Conservation (phyloP, 2,797 vertebrate genomes). For the Melanotaenia pygmaea region DNA sequence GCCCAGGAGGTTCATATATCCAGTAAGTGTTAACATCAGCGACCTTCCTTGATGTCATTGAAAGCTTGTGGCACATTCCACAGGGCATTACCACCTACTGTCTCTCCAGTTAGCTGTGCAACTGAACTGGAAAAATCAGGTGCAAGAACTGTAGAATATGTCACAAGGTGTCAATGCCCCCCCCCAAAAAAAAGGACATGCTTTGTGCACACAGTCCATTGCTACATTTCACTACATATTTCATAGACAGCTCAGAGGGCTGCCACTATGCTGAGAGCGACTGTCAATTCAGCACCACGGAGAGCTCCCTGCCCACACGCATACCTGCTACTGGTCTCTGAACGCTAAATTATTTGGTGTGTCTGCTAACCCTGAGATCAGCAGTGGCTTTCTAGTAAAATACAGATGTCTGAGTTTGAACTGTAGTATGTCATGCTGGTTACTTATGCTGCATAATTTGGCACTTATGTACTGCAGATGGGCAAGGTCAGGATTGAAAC, state of each 20-base stretch:
- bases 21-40: not conserved
- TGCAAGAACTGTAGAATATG: conserved; percentile 47
- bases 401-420: conserved; percentile 23
- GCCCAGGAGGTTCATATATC: too few species aligned
- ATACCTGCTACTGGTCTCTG: not conserved
- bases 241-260: conserved; percentile 29
- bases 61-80: conserved; percentile 35
- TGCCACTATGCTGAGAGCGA: not conserved
- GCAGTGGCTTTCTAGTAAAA: conserved; percentile 3
- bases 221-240: conserved; percentile 38
- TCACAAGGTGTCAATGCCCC: conserved; percentile 43
- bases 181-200: conserved; percentile 50
- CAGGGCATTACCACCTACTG: conserved; percentile 30
- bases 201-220: conserved; percentile 45
- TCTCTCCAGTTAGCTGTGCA: conserved; percentile 24
- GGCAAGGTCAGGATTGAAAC: conserved; percentile 12
- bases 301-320: conserved; percentile 12
- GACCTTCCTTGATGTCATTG: conserved; percentile 51
- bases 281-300: conserved; percentile 52
- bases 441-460: not conserved
- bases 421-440: not conserved
- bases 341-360: conserved; percentile 11
- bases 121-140: conserved; percentile 60
- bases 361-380: conserved; percentile 20
- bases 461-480: not conserved